phyloP scores from a whole-genome alignment of 1,140 invertebrate genomes.

The Trichonephila clavipes region DNA sequence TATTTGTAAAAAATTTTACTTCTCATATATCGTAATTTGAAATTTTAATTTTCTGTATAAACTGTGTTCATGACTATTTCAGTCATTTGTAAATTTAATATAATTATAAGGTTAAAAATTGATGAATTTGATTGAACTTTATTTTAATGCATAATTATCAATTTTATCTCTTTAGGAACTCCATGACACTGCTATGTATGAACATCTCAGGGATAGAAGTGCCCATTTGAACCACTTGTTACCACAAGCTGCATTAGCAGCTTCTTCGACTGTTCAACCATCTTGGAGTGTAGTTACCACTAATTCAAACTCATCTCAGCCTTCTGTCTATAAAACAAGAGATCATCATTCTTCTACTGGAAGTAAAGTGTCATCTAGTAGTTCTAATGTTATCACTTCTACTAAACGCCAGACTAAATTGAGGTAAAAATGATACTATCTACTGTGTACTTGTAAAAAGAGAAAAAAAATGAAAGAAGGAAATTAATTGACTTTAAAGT shows the following conservation, averaged over 20 bases:
- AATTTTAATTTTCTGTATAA: too few relatives aligned
- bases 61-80: too few relatives aligned
- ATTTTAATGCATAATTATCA: too few relatives aligned
- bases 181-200: slow-evolving; percentile 76
- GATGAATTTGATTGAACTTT: too few relatives aligned
- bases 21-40: too few relatives aligned
- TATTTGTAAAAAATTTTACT: too few relatives aligned
- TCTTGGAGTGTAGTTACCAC: slow-evolving; percentile 75
- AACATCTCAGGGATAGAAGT: slow-evolving; percentile 78
- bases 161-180: slow-evolving; percentile 69
- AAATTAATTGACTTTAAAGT: neutral
- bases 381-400: slow-evolving; percentile 33
- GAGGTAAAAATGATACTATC: slow-evolving; percentile 29
- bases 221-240: slow-evolving; percentile 76
- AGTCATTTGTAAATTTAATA: too few relatives aligned
- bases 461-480: neutral
- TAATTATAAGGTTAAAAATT: too few relatives aligned
- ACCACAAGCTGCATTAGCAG: slow-evolving; percentile 72
- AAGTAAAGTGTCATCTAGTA: slow-evolving; percentile 31
- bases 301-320: slow-evolving; percentile 65
- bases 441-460: neutral
- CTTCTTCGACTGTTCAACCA: slow-evolving; percentile 71
- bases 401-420: slow-evolving; percentile 75
- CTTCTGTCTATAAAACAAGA: slow-evolving; percentile 36
- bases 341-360: slow-evolving; percentile 65